Conservation (phyloP, 2,888 invertebrate species). For the Merodon equestris region DNA sequence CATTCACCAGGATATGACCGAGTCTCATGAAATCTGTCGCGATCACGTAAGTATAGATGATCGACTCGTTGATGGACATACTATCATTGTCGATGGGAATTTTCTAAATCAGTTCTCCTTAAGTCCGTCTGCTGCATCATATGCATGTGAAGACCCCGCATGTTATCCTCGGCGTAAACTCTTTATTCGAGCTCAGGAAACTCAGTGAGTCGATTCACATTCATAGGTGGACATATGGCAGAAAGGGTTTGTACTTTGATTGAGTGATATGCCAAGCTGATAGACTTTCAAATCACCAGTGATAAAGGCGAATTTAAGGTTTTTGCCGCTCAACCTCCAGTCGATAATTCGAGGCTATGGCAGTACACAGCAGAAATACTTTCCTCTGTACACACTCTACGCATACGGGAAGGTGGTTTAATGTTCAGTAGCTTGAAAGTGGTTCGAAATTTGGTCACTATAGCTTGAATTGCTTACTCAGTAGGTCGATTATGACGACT, state of each 20-base stretch:
- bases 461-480: too few relatives aligned
- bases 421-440: too few relatives aligned
- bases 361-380: too few relatives aligned
- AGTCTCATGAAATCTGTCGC: constrained; percentile 87
- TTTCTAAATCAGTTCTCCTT: constrained; percentile 94
- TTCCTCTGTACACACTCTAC: too few relatives aligned
- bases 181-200: constrained; percentile 89
- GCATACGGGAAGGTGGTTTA: too few relatives aligned
- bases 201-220: constrained; percentile 84
- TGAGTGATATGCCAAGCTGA: constrained; percentile 89
- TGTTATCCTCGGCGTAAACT: constrained; percentile 89
- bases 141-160: constrained; percentile 87
- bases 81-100: constrained; percentile 82
- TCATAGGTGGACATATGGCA: constrained; percentile 90
- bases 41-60: constrained; percentile 90
- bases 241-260: constrained; percentile 83
- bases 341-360: constrained; percentile 87
- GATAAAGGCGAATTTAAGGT: constrained; percentile 87
- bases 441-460: too few relatives aligned
- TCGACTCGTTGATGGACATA: constrained; percentile 83
- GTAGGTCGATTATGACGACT: too few relatives aligned
- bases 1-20: constrained; percentile 88
- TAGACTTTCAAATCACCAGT: constrained; percentile 86
- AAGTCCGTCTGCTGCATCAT: constrained; percentile 89
- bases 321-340: constrained; percentile 90